Base-by-base conservation (phyloP, 1,140 invertebrate species). In the Zaprionus taronus region DNA sequence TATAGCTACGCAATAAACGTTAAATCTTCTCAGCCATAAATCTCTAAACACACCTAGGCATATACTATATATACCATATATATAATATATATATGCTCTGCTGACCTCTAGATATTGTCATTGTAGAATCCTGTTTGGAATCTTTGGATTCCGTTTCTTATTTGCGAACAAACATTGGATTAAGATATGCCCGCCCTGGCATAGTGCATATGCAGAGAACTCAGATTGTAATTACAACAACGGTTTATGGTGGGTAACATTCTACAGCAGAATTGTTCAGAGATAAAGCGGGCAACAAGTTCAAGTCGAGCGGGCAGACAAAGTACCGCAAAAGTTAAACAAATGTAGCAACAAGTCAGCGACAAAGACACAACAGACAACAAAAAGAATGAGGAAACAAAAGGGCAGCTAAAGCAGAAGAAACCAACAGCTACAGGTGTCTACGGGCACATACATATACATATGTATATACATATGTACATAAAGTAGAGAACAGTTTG, bases 291-390 rank as follows among this genome's bases (percentile, higher is more conserved):
- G 41, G 31, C 31, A 34, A 11, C 78, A 86, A 86, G 84, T 87
- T 87, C 84, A 87, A 87, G 81, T 87, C 71, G 84, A 89, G 84
- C 84, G 84, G 84, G 84, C 84, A 83, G 72, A 67, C 80, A 86
- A 89, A 89, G 84, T 89, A 87, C 84, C 84, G 84, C 84, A 89
- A 87, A 87, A 85, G 83, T 86, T 81, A 82, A 85, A 86, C 83
- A 85, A 85, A 85, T 85, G 83, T 86, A 67, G 80, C 82, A 77
- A 77, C 63, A 84, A 77, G 65, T 65, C 66, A 78, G 82, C 74
- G 80, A 69, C 66, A 74, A 67, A 79, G 36, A 70, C 17, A 76
- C 49, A 17, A 34, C 20, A 63, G n/a, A 44, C 17, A 15, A 62
- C 31, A 64, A 62, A 26, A 14, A 64, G 51, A 62, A 70, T 49